Evolutionary conservation across 2,888 invertebrate genomes (phyloP), one percentile per base, ranked within the genome.

Genomic region (Andrena bucephala): DNA sequence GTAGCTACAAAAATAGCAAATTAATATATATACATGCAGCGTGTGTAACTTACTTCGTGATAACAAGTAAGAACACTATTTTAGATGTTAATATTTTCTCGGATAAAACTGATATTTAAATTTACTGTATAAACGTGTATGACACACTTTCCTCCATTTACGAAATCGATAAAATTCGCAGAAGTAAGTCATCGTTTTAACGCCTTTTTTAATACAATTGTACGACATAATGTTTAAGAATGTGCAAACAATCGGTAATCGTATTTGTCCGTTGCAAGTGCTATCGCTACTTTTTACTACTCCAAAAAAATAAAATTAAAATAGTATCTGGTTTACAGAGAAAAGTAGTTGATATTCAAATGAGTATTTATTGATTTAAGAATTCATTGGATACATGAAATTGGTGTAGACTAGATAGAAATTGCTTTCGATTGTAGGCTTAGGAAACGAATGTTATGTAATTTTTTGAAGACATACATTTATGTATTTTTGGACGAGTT

Each of bases 1-100:
- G 33, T 63, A 13, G 60, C 62, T 68, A 54, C 68, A 59, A 59
- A 71, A 76, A 80, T 71, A 76, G 67, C 16, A 59, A 33, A 76
- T 71, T 71, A 71, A 54, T 62, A 60, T 31, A 29, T 67, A 66
- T 68, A 68, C 36, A 66, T 36, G 59, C 57, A 24, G 24, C 27
- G 59, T 59, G 7, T 24, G 27, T n/a, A 36, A 31, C 29, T 48
- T 27, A 6, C 20, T 59, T 54, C 48, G 48, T 6, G 54, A 13
- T 42, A 42, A 42, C 13, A 42, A 42, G 31, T 62, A 16, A 16
- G 3, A 31, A 16, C 42, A 20, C 5, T 48, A 31, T 48, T 54
- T 7, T 63, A 13, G 42, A 6, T 36, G n/a, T 57, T 31, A 42
- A 48, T 29, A 48, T 59, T 71, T 33, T 31, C 54, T 31, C 13